Evolutionary conservation across 1,140 invertebrate genomes (phyloP).

Genomic region (Gryon sp.): DNA sequence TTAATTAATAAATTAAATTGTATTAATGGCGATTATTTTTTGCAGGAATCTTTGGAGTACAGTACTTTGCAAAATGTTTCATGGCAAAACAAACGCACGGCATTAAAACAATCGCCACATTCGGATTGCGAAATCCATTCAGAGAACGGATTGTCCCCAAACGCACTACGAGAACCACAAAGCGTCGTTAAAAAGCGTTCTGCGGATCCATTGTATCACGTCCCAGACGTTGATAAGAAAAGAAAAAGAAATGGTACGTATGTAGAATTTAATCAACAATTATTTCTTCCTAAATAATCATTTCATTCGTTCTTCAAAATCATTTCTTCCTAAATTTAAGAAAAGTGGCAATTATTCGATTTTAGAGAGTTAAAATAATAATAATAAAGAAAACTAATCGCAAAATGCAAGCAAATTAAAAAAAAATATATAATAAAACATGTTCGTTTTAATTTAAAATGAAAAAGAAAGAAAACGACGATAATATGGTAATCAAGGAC

Average conservation of each 20-base stretch:
- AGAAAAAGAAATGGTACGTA: conserved; percentile 69
- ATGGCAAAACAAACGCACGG: conserved; percentile 73
- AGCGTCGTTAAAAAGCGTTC: conserved; percentile 68
- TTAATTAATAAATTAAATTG: no score
- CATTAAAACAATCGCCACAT: conserved; percentile 65
- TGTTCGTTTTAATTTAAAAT: not conserved
- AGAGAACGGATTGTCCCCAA: conserved; percentile 63
- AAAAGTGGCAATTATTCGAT: not conserved
- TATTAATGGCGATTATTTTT: conserved; percentile 24
- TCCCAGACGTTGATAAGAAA: conserved; percentile 71
- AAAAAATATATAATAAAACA: no score
- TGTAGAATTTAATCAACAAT: not conserved
- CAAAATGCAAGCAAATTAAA: no score
- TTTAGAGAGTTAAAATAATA: no score
- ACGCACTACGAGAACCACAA: conserved; percentile 46
- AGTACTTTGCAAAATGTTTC: conserved; percentile 68
- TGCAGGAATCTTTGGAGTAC: conserved; percentile 71
- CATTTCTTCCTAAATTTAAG: not conserved
- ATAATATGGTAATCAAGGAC: no score
- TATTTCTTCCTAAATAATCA: not conserved
- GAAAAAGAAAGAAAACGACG: no score
- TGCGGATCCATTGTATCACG: conserved; percentile 67
- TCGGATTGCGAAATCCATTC: conserved; percentile 64
- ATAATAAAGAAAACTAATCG: no score
- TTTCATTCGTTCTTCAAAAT: not conserved